Evolutionary conservation across 2,888 invertebrate genomes (phyloP).

Genomic region (Habroteleia sp.): DNA sequence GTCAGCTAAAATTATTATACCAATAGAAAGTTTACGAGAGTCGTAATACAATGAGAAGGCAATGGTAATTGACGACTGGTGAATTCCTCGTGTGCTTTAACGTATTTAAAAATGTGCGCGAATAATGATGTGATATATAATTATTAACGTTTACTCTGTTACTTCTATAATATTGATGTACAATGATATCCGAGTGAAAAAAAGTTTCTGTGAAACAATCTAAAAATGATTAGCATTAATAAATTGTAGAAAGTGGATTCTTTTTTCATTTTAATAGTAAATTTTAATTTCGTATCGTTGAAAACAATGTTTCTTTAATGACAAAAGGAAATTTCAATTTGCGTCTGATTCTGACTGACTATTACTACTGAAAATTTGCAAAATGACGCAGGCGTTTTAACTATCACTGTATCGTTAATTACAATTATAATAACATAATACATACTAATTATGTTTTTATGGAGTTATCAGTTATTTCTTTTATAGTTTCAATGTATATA

Average conservation of each 20-base stretch:
- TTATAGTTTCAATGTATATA: no score
- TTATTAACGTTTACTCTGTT: not conserved
- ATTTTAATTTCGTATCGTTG: not conserved
- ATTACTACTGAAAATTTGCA: slow-evolving; percentile 37
- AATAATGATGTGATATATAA: slow-evolving; percentile 6
- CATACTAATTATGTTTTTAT: no score
- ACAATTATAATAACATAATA: no score
- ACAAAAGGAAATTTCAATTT: not conserved
- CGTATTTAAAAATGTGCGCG: slow-evolving; percentile 15
- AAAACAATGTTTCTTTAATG: no score
- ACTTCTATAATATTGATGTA: no score
- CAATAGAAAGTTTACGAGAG: slow-evolving; percentile 73
- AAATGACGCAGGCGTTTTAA: slow-evolving; percentile 3
- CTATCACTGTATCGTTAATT: no score
- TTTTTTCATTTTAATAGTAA: no score
- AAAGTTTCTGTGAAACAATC: no score
- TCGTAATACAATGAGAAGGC: slow-evolving; percentile 60
- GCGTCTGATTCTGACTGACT: slow-evolving; percentile 35
- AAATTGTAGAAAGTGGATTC: no score
- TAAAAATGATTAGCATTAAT: no score
- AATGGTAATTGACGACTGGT: slow-evolving; percentile 41
- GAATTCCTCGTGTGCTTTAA: slow-evolving; percentile 30
- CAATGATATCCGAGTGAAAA: no score
- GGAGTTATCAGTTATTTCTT: no score
- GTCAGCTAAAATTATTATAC: slow-evolving; percentile 69